Conservation (phyloP, 2,888 invertebrate genomes). For the Tholera decimalis region DNA sequence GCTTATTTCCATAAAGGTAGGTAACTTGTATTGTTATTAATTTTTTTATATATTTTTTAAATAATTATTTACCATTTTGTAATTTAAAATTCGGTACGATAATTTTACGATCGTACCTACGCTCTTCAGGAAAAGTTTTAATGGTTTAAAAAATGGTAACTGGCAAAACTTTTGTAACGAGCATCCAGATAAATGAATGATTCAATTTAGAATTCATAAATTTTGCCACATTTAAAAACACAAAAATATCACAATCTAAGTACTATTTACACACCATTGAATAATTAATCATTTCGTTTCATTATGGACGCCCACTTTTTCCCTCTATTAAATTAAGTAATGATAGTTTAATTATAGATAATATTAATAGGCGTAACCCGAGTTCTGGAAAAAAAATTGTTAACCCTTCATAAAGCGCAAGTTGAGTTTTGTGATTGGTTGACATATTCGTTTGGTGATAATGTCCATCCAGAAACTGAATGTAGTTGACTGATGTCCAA, state of each 20-base stretch:
- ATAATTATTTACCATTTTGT: constrained; percentile 28
- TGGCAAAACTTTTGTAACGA: background rate
- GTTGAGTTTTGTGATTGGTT: background rate
- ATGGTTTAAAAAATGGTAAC: background rate
- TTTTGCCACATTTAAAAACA: constrained; percentile 20
- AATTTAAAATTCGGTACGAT: background rate
- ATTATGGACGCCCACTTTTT: constrained; percentile 7
- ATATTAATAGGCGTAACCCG: background rate
- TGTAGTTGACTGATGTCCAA: background rate
- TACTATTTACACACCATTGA: constrained; percentile 43
- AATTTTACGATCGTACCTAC: background rate
- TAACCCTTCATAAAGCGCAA: background rate
- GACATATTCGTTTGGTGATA: background rate
- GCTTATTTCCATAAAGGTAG: constrained; percentile 20
- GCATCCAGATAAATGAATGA: background rate
- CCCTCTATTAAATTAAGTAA: constrained; percentile 15
- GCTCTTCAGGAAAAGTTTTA: background rate
- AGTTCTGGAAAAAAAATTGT: background rate
- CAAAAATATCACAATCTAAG: constrained; percentile 20
- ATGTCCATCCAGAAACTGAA: background rate
- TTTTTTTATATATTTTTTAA: background rate
- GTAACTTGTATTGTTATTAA: constrained; percentile 16
- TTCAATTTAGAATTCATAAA: background rate
- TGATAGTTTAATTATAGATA: constrained; percentile 4
- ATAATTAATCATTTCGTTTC: background rate